phyloP scores from a whole-genome alignment of 2,888 invertebrate species.

The Ryuthela nishihirai region DNA sequence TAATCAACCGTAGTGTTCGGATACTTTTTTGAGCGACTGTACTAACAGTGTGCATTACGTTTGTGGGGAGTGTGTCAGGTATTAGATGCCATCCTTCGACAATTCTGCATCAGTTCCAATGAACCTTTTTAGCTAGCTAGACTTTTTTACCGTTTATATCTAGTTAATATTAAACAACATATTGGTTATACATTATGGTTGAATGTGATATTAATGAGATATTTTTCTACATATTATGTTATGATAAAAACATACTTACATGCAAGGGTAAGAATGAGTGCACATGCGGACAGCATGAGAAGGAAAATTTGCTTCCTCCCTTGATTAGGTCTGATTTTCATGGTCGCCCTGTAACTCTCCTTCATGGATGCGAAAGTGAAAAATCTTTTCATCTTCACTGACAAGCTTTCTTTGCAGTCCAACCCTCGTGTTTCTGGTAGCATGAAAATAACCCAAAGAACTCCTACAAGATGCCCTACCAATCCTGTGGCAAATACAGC shows the following conservation, averaged over 20 bases:
- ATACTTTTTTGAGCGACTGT: too few species aligned
- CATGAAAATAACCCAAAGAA: conserved; percentile 7
- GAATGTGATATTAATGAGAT: not conserved
- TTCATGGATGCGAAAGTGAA: conserved; percentile 13
- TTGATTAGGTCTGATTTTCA: conserved; percentile 14
- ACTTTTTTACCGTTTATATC: too few species aligned
- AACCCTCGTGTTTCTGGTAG: conserved; percentile 17
- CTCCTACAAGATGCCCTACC: not conserved
- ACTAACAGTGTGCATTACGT: too few species aligned
- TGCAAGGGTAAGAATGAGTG: conserved; percentile 15
- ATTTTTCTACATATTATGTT: not conserved
- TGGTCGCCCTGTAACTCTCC: conserved; percentile 21
- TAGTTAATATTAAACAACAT: too few species aligned
- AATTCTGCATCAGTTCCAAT: too few species aligned
- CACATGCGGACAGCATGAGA: conserved; percentile 24
- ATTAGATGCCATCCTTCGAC: too few species aligned
- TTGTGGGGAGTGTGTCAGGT: too few species aligned
- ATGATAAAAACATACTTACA: conserved; percentile 10
- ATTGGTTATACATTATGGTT: too few species aligned
- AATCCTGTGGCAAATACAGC: conserved; percentile 15
- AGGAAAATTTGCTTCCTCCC: conserved; percentile 22
- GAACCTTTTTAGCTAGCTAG: too few species aligned
- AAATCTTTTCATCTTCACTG: conserved; percentile 1
- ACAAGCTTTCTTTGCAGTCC: conserved; percentile 7
- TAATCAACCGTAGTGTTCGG: too few species aligned